phyloP scores from a whole-genome alignment of 2,797 vertebrate genomes.

The Ataeniobius toweri region DNA sequence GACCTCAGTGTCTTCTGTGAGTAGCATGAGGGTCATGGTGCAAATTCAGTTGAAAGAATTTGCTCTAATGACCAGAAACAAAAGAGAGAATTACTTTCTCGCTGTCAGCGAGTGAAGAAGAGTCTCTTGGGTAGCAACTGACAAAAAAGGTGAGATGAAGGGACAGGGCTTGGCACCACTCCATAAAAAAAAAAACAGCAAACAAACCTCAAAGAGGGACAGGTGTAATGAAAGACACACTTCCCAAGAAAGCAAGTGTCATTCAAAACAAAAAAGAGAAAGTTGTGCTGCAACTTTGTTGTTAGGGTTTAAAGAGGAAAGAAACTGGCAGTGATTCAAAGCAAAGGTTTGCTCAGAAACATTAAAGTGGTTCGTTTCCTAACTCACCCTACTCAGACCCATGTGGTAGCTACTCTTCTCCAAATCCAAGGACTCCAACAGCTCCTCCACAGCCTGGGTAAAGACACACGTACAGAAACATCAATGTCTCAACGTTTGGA shows the following conservation, averaged over 20 bases:
- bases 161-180: constrained; percentile 44
- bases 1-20: constrained; percentile 50
- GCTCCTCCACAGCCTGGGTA: constrained; percentile 92
- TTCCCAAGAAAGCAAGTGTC: constrained; percentile 49
- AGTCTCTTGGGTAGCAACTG: constrained; percentile 38
- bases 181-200: constrained; percentile 48
- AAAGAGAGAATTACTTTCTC: constrained; percentile 48
- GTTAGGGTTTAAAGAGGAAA: constrained; percentile 23
- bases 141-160: constrained; percentile 33
- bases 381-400: constrained; percentile 93
- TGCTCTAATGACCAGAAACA: constrained; percentile 62
- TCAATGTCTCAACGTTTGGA: constrained; percentile 46
- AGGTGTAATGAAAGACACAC: constrained; percentile 61
- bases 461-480: constrained; percentile 45
- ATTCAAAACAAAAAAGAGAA: constrained; percentile 28
- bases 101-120: constrained; percentile 31
- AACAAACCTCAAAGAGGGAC: constrained; percentile 55
- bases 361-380: constrained; percentile 44
- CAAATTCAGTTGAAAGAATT: constrained; percentile 53
- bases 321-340: constrained; percentile 37
- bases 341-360: constrained; percentile 37
- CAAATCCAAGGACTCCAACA: constrained; percentile 94
- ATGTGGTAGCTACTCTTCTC: constrained; percentile 97
- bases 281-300: constrained; percentile 19
- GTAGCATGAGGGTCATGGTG: constrained; percentile 50